phyloP scores from a whole-genome alignment of 2,888 invertebrate genomes.

The Caenorhabditis wallacei region DNA sequence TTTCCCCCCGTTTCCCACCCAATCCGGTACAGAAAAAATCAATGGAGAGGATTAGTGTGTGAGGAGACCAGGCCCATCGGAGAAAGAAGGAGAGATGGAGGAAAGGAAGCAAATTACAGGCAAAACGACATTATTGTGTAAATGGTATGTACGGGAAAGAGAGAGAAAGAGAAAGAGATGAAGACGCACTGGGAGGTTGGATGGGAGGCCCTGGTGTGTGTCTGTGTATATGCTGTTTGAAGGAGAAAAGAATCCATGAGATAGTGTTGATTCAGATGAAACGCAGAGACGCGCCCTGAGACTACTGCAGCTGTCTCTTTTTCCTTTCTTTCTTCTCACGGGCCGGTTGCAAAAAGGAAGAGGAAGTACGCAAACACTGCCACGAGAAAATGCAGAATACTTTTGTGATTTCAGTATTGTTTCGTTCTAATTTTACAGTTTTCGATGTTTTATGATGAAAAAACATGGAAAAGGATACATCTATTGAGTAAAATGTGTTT shows the following conservation, averaged over 20 bases:
- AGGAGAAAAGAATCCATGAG: slow-evolving; percentile 8
- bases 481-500: too few species aligned
- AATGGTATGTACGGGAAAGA: slow-evolving; percentile 48
- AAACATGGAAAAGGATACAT: too few species aligned
- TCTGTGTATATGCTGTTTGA: slow-evolving; percentile 9
- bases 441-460: not conserved
- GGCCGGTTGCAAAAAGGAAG: slow-evolving; percentile 21
- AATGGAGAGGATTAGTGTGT: slow-evolving; percentile 13
- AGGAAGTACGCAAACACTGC: slow-evolving; percentile 20
- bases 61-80: not conserved
- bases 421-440: not conserved
- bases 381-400: not conserved
- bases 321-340: slow-evolving; percentile 6
- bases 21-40: not conserved
- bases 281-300: slow-evolving; percentile 23
- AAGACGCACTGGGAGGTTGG: slow-evolving; percentile 35
- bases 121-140: slow-evolving; percentile 59
- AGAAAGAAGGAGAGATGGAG: slow-evolving; percentile 5
- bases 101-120: slow-evolving; percentile 61
- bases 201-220: slow-evolving; percentile 1
- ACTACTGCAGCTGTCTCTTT: slow-evolving; percentile 34
- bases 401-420: not conserved
- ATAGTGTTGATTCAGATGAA: not conserved
- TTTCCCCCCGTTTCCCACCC: not conserved
- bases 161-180: too few species aligned